These are phyloP conservation scores for Pelecanus crispus DNA, from an alignment of 2,113 vertebrate genomes.

Conservation along the genomic window DNA sequence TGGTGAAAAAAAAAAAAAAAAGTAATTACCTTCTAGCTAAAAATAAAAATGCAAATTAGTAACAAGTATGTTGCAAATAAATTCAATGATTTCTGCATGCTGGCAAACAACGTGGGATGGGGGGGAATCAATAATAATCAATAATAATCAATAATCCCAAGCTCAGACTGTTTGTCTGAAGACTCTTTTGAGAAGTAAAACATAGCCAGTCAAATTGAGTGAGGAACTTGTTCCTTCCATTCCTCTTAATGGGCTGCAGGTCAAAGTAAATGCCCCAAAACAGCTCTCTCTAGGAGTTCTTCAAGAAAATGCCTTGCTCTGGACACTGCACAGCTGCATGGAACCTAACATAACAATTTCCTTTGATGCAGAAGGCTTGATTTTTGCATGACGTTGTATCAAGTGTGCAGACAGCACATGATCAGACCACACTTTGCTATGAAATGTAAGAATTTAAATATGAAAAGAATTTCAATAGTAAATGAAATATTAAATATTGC, in stretches of 20 bases:
- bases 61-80: not conserved
- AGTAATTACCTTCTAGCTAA: not conserved
- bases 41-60: not conserved
- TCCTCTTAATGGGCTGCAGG: not conserved
- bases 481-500: not conserved
- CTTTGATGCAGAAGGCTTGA: not conserved
- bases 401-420: not conserved
- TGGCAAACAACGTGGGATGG: not conserved
- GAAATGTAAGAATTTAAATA: not conserved
- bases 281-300: not conserved
- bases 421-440: not conserved
- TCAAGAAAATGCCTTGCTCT: not conserved
- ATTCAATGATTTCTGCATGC: not conserved
- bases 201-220: not conserved
- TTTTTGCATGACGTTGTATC: not conserved
- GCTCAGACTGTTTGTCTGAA: not conserved
- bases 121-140: no score
- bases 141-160: no score
- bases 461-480: not conserved
- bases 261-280: not conserved
- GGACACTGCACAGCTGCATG: not conserved
- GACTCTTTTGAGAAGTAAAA: not conserved
- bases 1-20: not conserved
- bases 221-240: not conserved
- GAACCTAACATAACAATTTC: not conserved